Percentiles rank a stretch among this genome's conserved stretches.
Evolutionary conservation across 2,113 vertebrate genomes (phyloP).

Genomic region (Opisthocomus hoazin): DNA sequence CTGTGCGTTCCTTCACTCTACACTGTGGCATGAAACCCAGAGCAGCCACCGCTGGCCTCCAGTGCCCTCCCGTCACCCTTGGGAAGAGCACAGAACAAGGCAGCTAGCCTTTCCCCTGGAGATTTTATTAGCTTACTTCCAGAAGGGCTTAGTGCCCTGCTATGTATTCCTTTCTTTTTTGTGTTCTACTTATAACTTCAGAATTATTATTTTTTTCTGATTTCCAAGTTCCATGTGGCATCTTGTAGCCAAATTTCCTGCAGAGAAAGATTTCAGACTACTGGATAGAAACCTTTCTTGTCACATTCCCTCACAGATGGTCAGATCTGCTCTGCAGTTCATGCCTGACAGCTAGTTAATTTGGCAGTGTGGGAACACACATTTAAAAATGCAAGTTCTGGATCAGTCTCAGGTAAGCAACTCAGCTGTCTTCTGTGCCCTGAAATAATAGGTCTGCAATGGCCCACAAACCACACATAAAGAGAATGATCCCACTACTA

Average conservation of each 20-base stretch:
- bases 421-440: not conserved
- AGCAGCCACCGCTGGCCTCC: not conserved
- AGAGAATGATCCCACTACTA: not conserved
- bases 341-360: not conserved
- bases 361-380: not conserved
- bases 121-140: not conserved
- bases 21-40: not conserved
- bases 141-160: not conserved
- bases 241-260: not conserved
- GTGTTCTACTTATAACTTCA: not conserved
- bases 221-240: not conserved
- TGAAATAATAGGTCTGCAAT: not conserved
- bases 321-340: not conserved
- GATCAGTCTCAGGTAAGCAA: not conserved
- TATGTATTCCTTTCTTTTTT: not conserved
- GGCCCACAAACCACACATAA: not conserved
- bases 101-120: not conserved
- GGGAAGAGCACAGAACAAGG: not conserved
- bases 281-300: not conserved
- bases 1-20: not conserved
- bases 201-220: not conserved
- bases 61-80: not conserved
- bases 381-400: not conserved
- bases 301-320: slow-evolving; percentile 12
- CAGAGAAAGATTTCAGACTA: not conserved